A percentile compares a stretch with the other conserved stretches of the same genome.
Conservation (phyloP, 2,113 vertebrate genomes). For the Tragelaphus imberbis region DNA sequence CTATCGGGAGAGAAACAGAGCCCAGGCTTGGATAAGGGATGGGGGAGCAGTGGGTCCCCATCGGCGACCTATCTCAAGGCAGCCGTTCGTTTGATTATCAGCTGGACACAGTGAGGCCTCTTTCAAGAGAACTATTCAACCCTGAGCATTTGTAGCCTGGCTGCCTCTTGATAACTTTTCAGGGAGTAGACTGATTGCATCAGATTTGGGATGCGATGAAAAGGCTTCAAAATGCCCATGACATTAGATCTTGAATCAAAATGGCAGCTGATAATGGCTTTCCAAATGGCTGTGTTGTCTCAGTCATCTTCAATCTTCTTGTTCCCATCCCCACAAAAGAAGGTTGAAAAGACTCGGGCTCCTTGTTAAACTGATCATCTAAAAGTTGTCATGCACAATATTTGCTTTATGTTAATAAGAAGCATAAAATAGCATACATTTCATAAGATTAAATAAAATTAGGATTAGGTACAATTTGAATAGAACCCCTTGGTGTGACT, state of each 20-base stretch:
- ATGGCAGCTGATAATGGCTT: constrained; percentile 49
- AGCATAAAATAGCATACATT: background rate
- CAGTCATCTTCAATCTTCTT: background rate
- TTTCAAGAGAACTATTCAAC: constrained; percentile 65
- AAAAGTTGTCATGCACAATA: background rate
- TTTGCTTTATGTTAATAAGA: background rate
- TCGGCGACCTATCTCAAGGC: background rate
- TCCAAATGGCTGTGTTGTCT: background rate
- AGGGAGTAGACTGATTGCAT: constrained; percentile 30
- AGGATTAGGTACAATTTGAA: background rate
- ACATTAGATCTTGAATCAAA: constrained; percentile 47
- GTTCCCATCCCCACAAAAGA: background rate
- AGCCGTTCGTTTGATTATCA: constrained; percentile 63
- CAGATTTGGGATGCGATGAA: constrained; percentile 19
- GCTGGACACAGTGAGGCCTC: constrained; percentile 57
- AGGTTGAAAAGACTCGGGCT: background rate
- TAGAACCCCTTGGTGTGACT: background rate
- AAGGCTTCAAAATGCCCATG: constrained; percentile 36
- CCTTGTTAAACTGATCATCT: background rate
- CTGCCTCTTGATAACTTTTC: constrained; percentile 65
- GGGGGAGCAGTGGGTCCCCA: background rate
- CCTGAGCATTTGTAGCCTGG: constrained; percentile 52
- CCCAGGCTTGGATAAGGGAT: background rate
- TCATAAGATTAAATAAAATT: background rate
- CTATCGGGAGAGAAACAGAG: constrained; percentile 49